Evolutionary conservation across 2,797 vertebrate genomes (phyloP).

Genomic region (Phrynocephalus guinanensis): DNA sequence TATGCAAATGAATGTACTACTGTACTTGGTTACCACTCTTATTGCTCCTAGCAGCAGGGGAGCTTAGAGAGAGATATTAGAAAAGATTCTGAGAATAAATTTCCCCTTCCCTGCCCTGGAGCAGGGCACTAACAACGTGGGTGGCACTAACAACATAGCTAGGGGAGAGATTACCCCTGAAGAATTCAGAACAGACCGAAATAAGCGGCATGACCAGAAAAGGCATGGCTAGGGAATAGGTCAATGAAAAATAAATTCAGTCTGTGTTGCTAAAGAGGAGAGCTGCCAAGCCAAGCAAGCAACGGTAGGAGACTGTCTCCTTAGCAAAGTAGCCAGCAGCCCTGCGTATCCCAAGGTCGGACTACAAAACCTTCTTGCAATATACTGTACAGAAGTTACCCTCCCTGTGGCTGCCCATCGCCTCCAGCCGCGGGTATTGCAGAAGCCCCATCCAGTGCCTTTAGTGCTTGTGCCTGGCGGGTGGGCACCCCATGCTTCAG

Average conservation of each 20-base stretch:
- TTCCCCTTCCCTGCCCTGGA: not conserved
- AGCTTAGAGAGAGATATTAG: constrained; percentile 4
- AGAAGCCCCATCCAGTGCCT: constrained; percentile 13
- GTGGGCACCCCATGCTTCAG: accelerated
- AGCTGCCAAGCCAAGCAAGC: constrained; percentile 4
- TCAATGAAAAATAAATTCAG: not conserved
- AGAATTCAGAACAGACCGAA: not conserved
- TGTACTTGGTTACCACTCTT: constrained; percentile 43
- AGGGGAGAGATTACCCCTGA: not conserved
- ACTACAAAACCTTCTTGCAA: not conserved
- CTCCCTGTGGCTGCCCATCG: not conserved
- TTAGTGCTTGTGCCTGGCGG: constrained; percentile 10
- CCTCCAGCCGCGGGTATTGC: not conserved
- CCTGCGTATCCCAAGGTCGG: constrained; percentile 6
- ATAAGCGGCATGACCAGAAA: not conserved
- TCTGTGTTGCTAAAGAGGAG: not conserved
- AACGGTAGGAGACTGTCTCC: not conserved
- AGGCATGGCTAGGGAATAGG: not conserved
- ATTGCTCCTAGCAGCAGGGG: constrained; percentile 34
- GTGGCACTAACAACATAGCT: not conserved
- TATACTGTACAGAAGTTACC: not conserved
- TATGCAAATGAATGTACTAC: constrained; percentile 15
- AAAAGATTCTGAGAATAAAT: constrained; percentile 46
- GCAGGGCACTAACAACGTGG: not conserved
- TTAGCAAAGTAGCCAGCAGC: not conserved